A percentile compares a stretch with the other conserved stretches of the same genome.
Evolutionary conservation across 2,888 invertebrate species (phyloP).

Genomic region (Platycnemis pennipes): DNA sequence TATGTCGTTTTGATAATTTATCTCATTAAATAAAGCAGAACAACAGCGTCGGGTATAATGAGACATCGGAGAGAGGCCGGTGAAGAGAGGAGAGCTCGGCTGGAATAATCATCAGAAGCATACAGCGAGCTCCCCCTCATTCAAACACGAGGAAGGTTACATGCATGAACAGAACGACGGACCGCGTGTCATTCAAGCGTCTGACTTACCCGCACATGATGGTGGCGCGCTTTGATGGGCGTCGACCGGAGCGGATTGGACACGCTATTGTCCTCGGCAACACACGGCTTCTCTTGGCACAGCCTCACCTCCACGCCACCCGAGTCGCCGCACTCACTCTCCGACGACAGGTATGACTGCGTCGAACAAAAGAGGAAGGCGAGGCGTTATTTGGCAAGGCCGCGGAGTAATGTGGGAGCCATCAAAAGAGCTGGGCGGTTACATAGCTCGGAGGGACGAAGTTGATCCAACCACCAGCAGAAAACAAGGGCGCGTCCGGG

Average conservation of each 20-base stretch:
- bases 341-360: conserved; percentile 39
- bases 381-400: not conserved
- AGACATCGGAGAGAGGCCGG: not conserved
- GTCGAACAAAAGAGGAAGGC: not conserved
- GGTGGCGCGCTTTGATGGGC: conserved; percentile 53
- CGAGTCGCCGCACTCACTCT: conserved; percentile 45
- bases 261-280: conserved; percentile 26
- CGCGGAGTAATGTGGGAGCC: not conserved
- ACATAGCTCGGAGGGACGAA: no score
- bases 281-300: conserved; percentile 52
- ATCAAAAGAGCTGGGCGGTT: not conserved
- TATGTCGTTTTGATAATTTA: not conserved
- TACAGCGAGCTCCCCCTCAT: not conserved
- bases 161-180: not conserved
- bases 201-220: conserved; percentile 51
- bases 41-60: not conserved
- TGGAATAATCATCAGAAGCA: not conserved
- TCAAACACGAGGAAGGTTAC: not conserved
- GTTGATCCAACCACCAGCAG: no score
- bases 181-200: not conserved
- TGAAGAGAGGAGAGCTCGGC: not conserved
- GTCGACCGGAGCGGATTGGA: conserved; percentile 29
- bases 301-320: conserved; percentile 53
- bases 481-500: no score
- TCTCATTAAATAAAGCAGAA: not conserved